Evolutionary conservation across 2,797 vertebrate genomes (phyloP), one percentile per base, ranked within the genome.

Genomic region (Hafferia zeledoni): DNA sequence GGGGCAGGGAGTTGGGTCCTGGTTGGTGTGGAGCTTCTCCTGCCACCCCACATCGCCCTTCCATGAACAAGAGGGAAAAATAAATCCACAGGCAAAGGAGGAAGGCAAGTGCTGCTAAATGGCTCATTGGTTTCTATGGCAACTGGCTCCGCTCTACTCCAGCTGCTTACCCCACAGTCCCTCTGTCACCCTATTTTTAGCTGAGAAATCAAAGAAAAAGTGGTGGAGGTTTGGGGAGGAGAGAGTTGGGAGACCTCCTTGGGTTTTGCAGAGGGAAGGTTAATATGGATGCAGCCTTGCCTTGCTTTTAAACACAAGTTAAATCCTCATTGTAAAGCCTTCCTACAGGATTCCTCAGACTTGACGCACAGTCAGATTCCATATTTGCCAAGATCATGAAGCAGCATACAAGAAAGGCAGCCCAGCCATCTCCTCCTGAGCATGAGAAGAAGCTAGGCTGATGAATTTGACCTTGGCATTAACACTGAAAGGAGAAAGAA

Each of bases 181-280:
- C 98, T 98, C 98, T 98, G 97, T 98, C 98, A 97, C 97, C 97
- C 97, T 98, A 98, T 98, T 98, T 98, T 98, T 98, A 98, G 98
- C 97, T 81, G 94, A 96, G 97, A 91, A 98, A 98, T 96, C 96
- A 98, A 97, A 97, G 97, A 97, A 98, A 97, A 97, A 57, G 90
- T 67, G 53, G 70, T 63, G 67, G 83, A 93, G 91, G 96, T 33
- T 96, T 94, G 81, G 52, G 41, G 56, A 89, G 46, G 74, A 94
- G 85, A 78, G 59, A 59, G 23, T 28, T 95, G 67, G 92, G 92
- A 96, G 67, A 84, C 74, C 80, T 96, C 95, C 83, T 65, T 91
- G 59, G 22, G 2, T 78, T 90, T 79, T 94, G 55, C 31, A 17
- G 77, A 82, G 63, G 75, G 72, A 69, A 88, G 55, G 83, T 76